Percentiles rank a stretch among this genome's conserved stretches.
Conservation (phyloP, 53 echinoderm and acorn worm genomes). For the Hippasteria phrygiana region DNA sequence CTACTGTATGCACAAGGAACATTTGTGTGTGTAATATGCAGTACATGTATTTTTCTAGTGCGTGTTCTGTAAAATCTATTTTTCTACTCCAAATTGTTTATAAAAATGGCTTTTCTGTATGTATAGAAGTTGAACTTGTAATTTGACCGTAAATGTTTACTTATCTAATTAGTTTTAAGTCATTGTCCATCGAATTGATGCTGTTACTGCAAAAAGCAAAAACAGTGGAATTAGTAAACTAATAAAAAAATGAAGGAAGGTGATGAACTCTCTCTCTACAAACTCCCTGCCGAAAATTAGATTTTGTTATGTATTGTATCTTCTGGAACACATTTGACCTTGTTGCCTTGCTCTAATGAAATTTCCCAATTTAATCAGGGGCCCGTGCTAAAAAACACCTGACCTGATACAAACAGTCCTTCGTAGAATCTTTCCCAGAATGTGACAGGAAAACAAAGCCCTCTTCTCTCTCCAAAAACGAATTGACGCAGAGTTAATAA, state of each 20-base stretch:
- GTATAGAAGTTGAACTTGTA: not conserved
- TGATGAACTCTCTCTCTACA: not conserved
- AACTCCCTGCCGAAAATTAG: not conserved
- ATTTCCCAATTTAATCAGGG: conserved; percentile 32
- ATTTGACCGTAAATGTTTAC: too few relatives aligned
- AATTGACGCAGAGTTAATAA: too few relatives aligned
- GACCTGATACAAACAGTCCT: not conserved
- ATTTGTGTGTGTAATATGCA: too few relatives aligned
- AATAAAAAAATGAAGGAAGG: conserved; percentile 10
- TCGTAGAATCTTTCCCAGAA: not conserved
- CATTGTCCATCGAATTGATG: too few relatives aligned
- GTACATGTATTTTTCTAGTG: too few relatives aligned
- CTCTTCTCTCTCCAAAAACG: too few relatives aligned
- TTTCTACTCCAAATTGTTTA: too few relatives aligned
- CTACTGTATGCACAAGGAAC: too few relatives aligned
- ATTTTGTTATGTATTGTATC: conserved; percentile 3
- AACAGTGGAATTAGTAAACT: not conserved
- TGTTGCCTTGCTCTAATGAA: conserved; percentile 1
- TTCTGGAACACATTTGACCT: not conserved
- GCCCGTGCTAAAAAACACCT: not conserved
- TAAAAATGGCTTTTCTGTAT: too few relatives aligned
- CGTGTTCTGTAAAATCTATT: too few relatives aligned
- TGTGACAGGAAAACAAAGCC: not conserved
- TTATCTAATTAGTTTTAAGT: too few relatives aligned
- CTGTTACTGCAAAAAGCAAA: not conserved